phyloP scores from a whole-genome alignment of 2,888 invertebrate species.

The Tyria jacobaeae region DNA sequence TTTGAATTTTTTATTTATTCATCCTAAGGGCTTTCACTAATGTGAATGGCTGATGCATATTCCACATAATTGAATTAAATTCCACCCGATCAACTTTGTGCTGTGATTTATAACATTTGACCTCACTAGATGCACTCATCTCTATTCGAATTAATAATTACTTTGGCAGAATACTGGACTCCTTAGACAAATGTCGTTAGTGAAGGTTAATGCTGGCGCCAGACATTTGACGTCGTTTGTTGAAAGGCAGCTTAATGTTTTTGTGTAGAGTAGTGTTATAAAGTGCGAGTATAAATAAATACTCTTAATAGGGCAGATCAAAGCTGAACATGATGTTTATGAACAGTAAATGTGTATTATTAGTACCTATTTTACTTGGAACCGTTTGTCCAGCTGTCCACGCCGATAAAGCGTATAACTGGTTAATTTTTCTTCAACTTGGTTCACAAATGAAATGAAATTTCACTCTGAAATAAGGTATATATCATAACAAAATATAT shows the following conservation, averaged over 20 bases:
- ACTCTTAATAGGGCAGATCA: background rate
- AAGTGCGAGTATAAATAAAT: background rate
- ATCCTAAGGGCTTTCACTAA: too few species aligned
- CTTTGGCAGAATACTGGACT: conserved; percentile 43
- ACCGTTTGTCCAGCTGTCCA: too few species aligned
- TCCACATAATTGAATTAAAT: background rate
- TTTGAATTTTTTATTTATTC: too few species aligned
- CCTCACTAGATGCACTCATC: conserved; percentile 6
- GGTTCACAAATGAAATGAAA: too few species aligned
- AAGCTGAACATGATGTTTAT: background rate
- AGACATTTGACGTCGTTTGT: background rate
- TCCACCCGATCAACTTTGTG: background rate
- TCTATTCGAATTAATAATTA: conserved; percentile 44
- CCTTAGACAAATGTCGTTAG: conserved; percentile 14
- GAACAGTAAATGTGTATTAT: too few species aligned
- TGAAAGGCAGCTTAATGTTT: background rate
- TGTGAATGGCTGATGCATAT: too few species aligned
- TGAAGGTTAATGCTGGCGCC: background rate
- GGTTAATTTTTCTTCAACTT: too few species aligned
- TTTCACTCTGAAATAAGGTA: too few species aligned
- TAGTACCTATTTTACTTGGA: too few species aligned
- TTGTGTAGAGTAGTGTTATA: background rate
- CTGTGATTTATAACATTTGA: background rate
- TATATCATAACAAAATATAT: too few species aligned
- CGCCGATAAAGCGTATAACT: too few species aligned